Evolutionary conservation across 64 coral and sea anemone species (phyloP), one percentile per base, ranked within the genome.

Genomic region (Exaiptasia diaphana): DNA sequence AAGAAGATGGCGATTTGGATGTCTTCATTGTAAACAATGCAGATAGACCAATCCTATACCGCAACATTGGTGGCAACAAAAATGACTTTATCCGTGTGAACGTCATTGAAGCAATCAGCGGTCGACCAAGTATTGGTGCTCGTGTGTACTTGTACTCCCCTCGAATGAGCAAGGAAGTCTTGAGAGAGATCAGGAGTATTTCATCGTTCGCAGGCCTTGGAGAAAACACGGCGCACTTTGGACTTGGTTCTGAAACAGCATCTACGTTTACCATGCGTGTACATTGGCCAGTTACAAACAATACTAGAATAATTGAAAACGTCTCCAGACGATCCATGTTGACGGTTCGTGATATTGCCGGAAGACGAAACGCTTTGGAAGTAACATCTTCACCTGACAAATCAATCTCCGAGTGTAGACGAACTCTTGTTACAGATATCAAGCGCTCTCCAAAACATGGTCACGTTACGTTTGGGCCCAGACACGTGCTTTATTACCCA

Each of bases 201-300:
- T 81, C 90, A 23, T 89, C 85, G 21, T 85, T 89, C 50, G 80
- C 95, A 41, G 85, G 71, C 7, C 85, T 89, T 28, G 95, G 95
- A 5, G 95, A 99, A 52, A 76, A 23, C 40, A 80, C 76, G 10
- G 95, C 81, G 24, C 95, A 99, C 33, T 99, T 75, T 48, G 95
- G 95, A 11, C 63, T 99, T 29, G 95, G 84, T 23, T 57, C 48
- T 9, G 95, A 99, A 59, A 88, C 71, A 53, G 85, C 71, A 23
- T 75, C 74, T 23, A 67, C 57, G 36, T 99, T 99, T 17, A 87
- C 68, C 40, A 53, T 99, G 12, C 85, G 95, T 1, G 76, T 99
- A 13, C 75, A 99, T 54, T 99, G 95, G 95, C 95, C 95, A 18
- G 95, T 92, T 14, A 99, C 85, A n/a, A 99, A 99, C 80, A 99